Evolutionary conservation across 2,888 invertebrate genomes (phyloP), one percentile per base, ranked within the genome.

Genomic region (Coelinius sp.): DNA sequence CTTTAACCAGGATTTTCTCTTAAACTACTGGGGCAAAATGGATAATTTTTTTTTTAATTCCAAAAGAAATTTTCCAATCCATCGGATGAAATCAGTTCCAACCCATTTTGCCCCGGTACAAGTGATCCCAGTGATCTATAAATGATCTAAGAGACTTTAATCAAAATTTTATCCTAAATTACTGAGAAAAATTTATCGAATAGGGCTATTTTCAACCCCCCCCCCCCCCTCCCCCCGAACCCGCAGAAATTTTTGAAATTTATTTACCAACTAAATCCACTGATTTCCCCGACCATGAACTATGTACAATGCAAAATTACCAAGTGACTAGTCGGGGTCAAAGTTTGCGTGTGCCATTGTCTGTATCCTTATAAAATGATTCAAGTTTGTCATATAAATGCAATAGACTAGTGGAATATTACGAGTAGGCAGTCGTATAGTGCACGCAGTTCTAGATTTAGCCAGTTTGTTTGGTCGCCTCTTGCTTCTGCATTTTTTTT

Each of bases 321-420:
- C 38, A n/a, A 63, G 24, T 20, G n/a, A 7, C 41, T 49, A n/a
- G 46, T 49, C 10, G 20, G 63, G 63, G 24, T 63, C 41, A 63
- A 63, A 63, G 63, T 63, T 44, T 63, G 41, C 66, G 49, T 49
- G 41, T 62, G 14, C 38, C 27, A 69, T 69, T 59, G 59, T 59
- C 31, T 59, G 31, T 59, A 59, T 59, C 59, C 59, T 59, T 59
- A 31, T 35, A 59, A 59, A 49, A 49, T 14, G 17, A 14, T 49
- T 49, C 17, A 17, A 49, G 46, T 49, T 49, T 49, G 46, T 49
- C 17, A 49, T 49, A 41, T n/a, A 49, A 49, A 49, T 17, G 46
- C 46, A 49, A 49, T 49, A 49, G 20, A 49, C 46, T 49, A n/a
- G 46, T 14, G 46, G 46, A 49, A 49, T 49, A 49, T 49, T 49